Evolutionary conservation across 2,113 vertebrate species (phyloP).

Genomic region (Petroica traversi): DNA sequence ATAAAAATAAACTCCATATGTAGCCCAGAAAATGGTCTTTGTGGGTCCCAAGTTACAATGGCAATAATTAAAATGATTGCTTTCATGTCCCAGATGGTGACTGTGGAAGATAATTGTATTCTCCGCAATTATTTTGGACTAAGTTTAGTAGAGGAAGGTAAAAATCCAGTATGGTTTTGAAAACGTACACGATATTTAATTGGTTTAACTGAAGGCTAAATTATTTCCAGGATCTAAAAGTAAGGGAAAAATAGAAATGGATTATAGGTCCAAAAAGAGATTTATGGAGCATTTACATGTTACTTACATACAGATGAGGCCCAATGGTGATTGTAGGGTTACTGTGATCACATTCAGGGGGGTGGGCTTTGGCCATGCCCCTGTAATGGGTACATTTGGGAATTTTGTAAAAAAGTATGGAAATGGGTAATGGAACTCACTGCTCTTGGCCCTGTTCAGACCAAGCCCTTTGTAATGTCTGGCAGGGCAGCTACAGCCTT

Average conservation of each 20-base stretch:
- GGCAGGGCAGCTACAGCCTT: background rate
- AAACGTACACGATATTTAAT: background rate
- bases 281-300: background rate
- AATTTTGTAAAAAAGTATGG: background rate
- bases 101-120: conserved; percentile 31
- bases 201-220: background rate
- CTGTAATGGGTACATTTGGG: background rate
- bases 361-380: background rate
- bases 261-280: background rate
- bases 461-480: no score
- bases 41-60: conserved; percentile 11
- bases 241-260: background rate
- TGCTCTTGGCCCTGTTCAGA: background rate
- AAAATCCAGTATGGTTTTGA: background rate
- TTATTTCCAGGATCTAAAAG: background rate
- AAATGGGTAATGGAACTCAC: background rate
- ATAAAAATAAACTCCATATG: conserved; percentile 18
- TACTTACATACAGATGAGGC: background rate
- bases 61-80: conserved; percentile 51
- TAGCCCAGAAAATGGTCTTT: background rate
- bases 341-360: accelerated
- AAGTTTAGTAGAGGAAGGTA: conserved; percentile 21
- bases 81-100: conserved; percentile 55
- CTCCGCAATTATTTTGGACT: conserved; percentile 42
- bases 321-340: background rate